Conservation (phyloP, 2,888 invertebrate genomes). For the Villa cingulata region DNA sequence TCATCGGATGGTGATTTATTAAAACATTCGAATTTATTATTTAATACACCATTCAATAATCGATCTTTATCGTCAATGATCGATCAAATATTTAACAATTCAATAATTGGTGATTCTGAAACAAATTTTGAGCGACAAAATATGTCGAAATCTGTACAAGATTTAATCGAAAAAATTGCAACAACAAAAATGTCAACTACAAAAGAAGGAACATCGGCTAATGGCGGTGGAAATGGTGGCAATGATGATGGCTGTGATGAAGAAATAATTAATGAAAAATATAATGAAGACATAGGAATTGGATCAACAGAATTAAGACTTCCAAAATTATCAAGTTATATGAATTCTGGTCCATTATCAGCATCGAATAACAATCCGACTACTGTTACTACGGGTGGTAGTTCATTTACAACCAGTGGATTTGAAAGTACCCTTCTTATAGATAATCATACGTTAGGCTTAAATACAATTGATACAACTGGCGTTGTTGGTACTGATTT, state of each 20-base stretch:
- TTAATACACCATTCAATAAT: slow-evolving; percentile 2
- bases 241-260: neutral
- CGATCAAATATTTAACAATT: slow-evolving; percentile 8
- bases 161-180: slow-evolving; percentile 14
- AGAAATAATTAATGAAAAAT: neutral
- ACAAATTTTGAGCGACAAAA: slow-evolving; percentile 4
- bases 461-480: slow-evolving; percentile 11
- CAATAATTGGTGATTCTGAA: neutral
- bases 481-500: slow-evolving; percentile 9
- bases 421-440: slow-evolving; percentile 16
- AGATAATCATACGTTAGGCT: slow-evolving; percentile 13
- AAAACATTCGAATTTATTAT: neutral
- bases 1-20: neutral
- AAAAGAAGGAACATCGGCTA: slow-evolving; percentile 4
- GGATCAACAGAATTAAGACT: neutral
- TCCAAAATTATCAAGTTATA: neutral
- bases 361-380: neutral
- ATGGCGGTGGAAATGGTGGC: neutral
- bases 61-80: slow-evolving; percentile 10
- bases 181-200: slow-evolving; percentile 10
- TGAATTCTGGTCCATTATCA: neutral
- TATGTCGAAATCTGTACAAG: slow-evolving; percentile 14
- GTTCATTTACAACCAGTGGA: neutral
- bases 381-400: neutral
- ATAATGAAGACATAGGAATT: neutral